Evolutionary conservation across 2,797 vertebrate genomes (phyloP).

Genomic region (Galago senegalensis): DNA sequence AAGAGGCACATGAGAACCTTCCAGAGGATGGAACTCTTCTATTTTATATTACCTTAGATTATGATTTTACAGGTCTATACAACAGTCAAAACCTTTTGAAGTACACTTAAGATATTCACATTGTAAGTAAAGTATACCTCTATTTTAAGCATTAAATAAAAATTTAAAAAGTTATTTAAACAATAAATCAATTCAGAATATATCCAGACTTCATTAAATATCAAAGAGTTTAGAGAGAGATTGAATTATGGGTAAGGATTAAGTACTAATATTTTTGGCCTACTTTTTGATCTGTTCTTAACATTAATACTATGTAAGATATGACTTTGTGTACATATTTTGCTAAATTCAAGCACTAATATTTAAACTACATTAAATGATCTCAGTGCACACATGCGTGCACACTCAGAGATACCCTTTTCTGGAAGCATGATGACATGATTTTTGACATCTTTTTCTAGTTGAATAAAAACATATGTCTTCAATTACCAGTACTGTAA

Average conservation of each 20-base stretch:
- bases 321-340: neutral
- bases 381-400: neutral
- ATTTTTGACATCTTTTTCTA: slow-evolving; percentile 65
- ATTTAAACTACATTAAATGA: slow-evolving; percentile 64
- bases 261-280: neutral
- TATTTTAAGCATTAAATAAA: slow-evolving; percentile 36
- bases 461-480: slow-evolving; percentile 59
- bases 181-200: slow-evolving; percentile 8
- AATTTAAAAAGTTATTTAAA: slow-evolving; percentile 13
- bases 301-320: slow-evolving; percentile 2
- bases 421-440: slow-evolving; percentile 48
- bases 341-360: slow-evolving; percentile 34
- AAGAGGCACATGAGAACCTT: neutral
- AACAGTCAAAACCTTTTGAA: neutral
- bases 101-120: slow-evolving; percentile 24
- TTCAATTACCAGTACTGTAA: slow-evolving; percentile 61
- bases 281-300: slow-evolving; percentile 31
- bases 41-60: neutral
- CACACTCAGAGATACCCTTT: slow-evolving; percentile 26
- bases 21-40: neutral
- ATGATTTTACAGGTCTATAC: neutral
- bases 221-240: slow-evolving; percentile 32
- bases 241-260: neutral
- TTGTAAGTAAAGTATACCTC: neutral
- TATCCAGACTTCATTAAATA: slow-evolving; percentile 23